These are phyloP conservation scores for Diplogasteroides magnus DNA, from an alignment of 1,140 invertebrate species.

Conservation along the genomic window DNA sequence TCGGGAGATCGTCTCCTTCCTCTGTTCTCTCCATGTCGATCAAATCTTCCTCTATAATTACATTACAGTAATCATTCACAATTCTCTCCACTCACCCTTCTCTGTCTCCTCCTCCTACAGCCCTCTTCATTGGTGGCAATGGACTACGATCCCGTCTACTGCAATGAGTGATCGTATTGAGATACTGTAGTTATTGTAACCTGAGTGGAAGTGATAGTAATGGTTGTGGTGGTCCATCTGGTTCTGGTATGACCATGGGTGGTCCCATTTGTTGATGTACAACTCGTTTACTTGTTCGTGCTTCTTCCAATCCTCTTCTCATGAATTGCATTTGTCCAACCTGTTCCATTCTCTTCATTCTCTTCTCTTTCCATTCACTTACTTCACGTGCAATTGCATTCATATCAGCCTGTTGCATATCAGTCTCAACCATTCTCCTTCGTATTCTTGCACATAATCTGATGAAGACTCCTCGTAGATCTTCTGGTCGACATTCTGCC, in stretches of 20 bases:
- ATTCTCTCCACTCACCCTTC: not conserved
- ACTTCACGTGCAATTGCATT: conserved; percentile 8
- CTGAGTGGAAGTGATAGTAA: not conserved
- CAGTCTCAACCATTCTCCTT: conserved; percentile 3
- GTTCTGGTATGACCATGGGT: not conserved
- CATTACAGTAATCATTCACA: not conserved
- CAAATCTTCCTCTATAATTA: not conserved
- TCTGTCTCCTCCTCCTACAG: not conserved
- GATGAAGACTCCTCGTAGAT: conserved; percentile 28
- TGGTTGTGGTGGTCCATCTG: not conserved
- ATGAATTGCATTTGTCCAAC: conserved; percentile 14
- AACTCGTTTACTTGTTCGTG: not conserved
- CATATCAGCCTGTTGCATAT: conserved; percentile 23
- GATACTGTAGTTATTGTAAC: not conserved
- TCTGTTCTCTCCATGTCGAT: not conserved
- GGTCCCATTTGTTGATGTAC: conserved; percentile 7
- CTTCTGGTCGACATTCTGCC: conserved; percentile 10
- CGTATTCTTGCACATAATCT: conserved; percentile 9
- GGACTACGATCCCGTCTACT: not conserved
- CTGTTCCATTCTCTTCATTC: not conserved
- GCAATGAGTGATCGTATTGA: too few relatives aligned
- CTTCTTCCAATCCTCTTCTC: conserved; percentile 17
- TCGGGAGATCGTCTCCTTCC: not conserved
- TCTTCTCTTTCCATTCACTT: too few relatives aligned
- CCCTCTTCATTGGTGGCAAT: not conserved